phyloP scores from a whole-genome alignment of 2,797 vertebrate species.

The Ptychadena robeensis region DNA sequence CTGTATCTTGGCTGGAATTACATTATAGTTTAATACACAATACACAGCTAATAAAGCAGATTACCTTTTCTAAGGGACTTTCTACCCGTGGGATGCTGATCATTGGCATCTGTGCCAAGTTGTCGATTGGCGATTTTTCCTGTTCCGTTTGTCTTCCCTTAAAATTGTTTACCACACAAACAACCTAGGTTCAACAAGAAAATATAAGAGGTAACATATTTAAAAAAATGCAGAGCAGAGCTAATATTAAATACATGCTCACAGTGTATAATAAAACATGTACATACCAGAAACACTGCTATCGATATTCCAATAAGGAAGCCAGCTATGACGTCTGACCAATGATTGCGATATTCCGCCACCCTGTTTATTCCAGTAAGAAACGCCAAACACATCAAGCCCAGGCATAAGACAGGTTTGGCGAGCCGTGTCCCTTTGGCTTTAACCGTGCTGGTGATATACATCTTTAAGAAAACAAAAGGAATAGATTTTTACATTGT shows the following conservation, averaged over 20 bases:
- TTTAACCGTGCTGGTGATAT: conserved; percentile 93
- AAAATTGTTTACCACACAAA: conserved; percentile 98
- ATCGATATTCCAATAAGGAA: conserved; percentile 93
- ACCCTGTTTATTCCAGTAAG: conserved; percentile 96
- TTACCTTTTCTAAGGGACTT: conserved; percentile 96
- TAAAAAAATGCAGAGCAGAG: neutral
- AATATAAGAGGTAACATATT: neutral
- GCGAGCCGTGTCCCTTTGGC: conserved; percentile 93
- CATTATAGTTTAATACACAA: too few species aligned
- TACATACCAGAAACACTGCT: conserved; percentile 93
- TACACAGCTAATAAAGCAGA: neutral
- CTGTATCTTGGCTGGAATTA: neutral
- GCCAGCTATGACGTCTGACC: conserved; percentile 96
- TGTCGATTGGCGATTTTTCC: conserved; percentile 79
- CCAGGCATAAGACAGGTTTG: conserved; percentile 91
- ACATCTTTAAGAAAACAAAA: conserved; percentile 83
- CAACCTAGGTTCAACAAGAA: conserved; percentile 79
- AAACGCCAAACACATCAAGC: conserved; percentile 93
- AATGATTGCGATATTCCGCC: conserved; percentile 98
- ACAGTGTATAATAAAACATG: neutral
- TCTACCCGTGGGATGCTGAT: conserved; percentile 88
- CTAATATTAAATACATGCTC: neutral
- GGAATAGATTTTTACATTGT: neutral
- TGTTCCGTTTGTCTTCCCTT: conserved; percentile 89
- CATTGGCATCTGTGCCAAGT: conserved; percentile 76